Conservation (phyloP, 2,888 invertebrate species). For the Zaprionus bogoriensis region DNA sequence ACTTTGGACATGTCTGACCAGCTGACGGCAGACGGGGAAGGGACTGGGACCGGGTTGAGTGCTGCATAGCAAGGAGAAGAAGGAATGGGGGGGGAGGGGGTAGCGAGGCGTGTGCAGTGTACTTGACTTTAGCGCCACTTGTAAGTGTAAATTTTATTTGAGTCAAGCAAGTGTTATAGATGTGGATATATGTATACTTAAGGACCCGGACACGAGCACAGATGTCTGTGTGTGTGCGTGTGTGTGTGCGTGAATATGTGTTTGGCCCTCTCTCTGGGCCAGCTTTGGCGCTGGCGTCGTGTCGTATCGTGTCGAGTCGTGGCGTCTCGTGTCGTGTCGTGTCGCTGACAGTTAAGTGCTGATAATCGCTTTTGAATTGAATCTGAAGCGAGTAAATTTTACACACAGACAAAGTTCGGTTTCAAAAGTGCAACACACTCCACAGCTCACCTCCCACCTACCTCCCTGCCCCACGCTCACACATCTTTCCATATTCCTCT, state of each 20-base stretch:
- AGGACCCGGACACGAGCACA: not conserved
- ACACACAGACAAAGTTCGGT: slow-evolving; percentile 67
- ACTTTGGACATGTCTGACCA: slow-evolving; percentile 65
- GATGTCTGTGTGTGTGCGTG: not conserved
- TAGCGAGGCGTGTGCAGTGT: slow-evolving; percentile 31
- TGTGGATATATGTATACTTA: slow-evolving; percentile 16
- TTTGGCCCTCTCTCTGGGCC: not conserved
- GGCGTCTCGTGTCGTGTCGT: slow-evolving; percentile 59
- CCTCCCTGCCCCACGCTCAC: too few relatives aligned
- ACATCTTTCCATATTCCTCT: too few relatives aligned
- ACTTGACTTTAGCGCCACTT: slow-evolving; percentile 76
- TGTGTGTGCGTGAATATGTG: too few relatives aligned
- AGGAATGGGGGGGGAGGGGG: not conserved
- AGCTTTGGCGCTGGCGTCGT: slow-evolving; percentile 53
- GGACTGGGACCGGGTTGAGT: not conserved
- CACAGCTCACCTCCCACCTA: not conserved
- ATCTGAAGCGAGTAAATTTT: slow-evolving; percentile 66
- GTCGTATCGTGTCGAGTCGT: not conserved
- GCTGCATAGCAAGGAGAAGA: not conserved
- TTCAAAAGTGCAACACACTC: slow-evolving; percentile 69
- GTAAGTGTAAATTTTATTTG: slow-evolving; percentile 75
- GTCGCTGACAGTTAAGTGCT: slow-evolving; percentile 77
- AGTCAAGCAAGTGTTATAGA: slow-evolving; percentile 56
- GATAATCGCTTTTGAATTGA: slow-evolving; percentile 78
- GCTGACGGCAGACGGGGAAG: slow-evolving; percentile 51